Percentiles rank a stretch among this genome's conserved stretches.
phyloP scores from a whole-genome alignment of 2,113 vertebrate species.

The Hydrochoerus hydrochaeris region DNA sequence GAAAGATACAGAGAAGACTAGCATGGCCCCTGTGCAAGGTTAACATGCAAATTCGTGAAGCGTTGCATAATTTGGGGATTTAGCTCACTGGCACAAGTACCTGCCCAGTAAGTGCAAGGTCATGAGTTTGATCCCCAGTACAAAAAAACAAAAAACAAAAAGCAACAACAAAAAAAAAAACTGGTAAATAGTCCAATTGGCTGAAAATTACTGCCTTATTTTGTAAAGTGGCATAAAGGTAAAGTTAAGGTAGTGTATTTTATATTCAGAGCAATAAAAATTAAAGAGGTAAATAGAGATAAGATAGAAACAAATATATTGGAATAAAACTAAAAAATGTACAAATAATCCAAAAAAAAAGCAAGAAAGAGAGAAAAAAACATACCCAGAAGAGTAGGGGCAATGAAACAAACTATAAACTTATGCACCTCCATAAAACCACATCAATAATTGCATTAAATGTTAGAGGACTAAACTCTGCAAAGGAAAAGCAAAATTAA shows the following conservation, averaged over 20 bases:
- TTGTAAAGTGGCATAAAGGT: background rate
- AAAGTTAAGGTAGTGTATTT: background rate
- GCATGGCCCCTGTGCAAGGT: too few relatives aligned
- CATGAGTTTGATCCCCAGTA: too few relatives aligned
- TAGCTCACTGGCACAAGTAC: too few relatives aligned
- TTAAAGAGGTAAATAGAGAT: background rate
- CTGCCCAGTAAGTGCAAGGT: too few relatives aligned
- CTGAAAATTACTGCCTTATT: background rate
- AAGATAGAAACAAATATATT: background rate
- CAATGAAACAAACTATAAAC: slow-evolving; percentile 4
- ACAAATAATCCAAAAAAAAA: background rate
- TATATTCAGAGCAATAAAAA: background rate
- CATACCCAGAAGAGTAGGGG: background rate
- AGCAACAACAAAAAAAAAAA: too few relatives aligned
- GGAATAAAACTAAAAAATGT: background rate
- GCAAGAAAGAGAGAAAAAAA: background rate
- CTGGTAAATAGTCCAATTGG: background rate
- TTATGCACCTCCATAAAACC: background rate
- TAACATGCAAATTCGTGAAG: too few relatives aligned
- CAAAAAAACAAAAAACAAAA: too few relatives aligned
- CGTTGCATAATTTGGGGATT: too few relatives aligned
- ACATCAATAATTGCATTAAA: background rate
- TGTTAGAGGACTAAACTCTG: background rate
- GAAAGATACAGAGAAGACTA: too few relatives aligned
- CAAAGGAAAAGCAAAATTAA: background rate